Evolutionary conservation across 2,888 invertebrate species (phyloP).

Genomic region (Coenonympha glycerion): DNA sequence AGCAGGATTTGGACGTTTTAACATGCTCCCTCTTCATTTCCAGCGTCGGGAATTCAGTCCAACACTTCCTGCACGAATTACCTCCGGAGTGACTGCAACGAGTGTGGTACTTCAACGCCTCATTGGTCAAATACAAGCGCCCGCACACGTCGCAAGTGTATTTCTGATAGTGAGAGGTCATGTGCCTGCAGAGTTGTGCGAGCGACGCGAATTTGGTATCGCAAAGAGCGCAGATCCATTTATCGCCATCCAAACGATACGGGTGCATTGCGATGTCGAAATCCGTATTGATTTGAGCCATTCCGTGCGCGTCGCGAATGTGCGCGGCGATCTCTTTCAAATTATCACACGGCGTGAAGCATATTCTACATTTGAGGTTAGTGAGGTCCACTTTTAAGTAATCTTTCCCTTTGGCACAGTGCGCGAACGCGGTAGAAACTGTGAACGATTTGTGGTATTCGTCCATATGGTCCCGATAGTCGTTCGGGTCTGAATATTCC

Average conservation of each 20-base stretch:
- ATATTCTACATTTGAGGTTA: constrained; percentile 51
- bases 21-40: constrained; percentile 49
- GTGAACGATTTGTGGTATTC: constrained; percentile 45
- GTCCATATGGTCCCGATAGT: constrained; percentile 51
- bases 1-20: constrained; percentile 46
- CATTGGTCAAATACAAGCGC: constrained; percentile 48
- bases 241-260: constrained; percentile 49
- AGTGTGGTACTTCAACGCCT: constrained; percentile 56
- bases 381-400: constrained; percentile 59
- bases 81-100: constrained; percentile 49
- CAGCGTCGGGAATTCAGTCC: constrained; percentile 46
- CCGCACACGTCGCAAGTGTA: constrained; percentile 62
- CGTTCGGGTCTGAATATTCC: constrained; percentile 46
- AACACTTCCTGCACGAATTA: constrained; percentile 54
- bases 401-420: constrained; percentile 45
- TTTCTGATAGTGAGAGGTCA: constrained; percentile 52
- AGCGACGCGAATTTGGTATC: constrained; percentile 48
- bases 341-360: constrained; percentile 38
- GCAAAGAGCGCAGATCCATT: constrained; percentile 52
- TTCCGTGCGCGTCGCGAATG: constrained; percentile 42
- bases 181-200: constrained; percentile 53
- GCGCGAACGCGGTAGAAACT: constrained; percentile 54
- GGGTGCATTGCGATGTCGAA: constrained; percentile 56
- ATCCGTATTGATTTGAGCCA: constrained; percentile 40
- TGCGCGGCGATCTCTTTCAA: constrained; percentile 49